Evolutionary conservation across 1,140 invertebrate species (phyloP), one percentile per base, ranked within the genome.

Genomic region (Ips typographus): DNA sequence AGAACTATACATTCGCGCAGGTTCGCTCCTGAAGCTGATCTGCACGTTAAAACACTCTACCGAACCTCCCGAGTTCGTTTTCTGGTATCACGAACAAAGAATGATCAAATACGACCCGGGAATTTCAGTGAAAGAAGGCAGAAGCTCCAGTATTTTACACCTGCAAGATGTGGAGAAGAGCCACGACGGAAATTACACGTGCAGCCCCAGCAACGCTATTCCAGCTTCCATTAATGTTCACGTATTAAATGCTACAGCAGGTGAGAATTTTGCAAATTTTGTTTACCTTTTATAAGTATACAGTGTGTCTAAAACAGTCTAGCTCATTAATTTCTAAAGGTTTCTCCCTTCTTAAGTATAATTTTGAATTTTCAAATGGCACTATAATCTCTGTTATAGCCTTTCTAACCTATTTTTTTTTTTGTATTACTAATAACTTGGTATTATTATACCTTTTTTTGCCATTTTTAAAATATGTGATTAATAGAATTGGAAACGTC

Each of bases 41-140:
- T 93, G 91, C 80, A 86, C 87, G 73, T 82, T 92, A 49, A 85
- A 84, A 74, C 85, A 88, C 51, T 88, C 88, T 47, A 91, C 90
- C 7, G 90, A 91, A 77, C 84, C 88, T 55, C 90, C 91, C 1
- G 82, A 87, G n/a, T 92, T 87, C 81, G 89, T 92, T 49, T 92
- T 92, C 80, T 93, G 91, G 91, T 91, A 89, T 79, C 89, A 90
- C 77, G 86, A 90, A 73, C 84, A 84, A 61, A 84, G 85, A 68
- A 90, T 91, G 88, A 89, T 90, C 72, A 90, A 90, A 77, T 91
- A 90, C 79, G 88, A 90, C 73, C 83, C 82, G 8, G 80, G 80
- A 3, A 82, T 75, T 72, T 81, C 66, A 71, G 83, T 78, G 74
- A 83, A 73, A 74, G 82, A 75, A 69, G 83, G 71, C 79, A 82